Conservation (phyloP, 1,140 invertebrate genomes). For the Aricia agestis region DNA sequence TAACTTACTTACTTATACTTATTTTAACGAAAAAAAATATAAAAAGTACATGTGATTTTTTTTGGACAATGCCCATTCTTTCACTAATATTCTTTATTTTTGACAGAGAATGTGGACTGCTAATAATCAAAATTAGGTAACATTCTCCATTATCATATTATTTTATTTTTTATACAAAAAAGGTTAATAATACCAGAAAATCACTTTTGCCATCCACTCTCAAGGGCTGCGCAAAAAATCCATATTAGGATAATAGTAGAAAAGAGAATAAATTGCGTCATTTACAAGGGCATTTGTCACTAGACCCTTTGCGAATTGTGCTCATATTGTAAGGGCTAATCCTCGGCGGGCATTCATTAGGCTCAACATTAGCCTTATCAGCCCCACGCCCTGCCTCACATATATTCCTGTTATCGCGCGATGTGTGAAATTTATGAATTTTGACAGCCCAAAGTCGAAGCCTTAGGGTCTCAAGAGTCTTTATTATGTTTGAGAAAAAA, state of each 20-base stretch:
- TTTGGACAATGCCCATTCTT: too few species aligned
- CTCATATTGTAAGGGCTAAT: slow-evolving; percentile 71
- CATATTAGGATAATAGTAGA: slow-evolving; percentile 9
- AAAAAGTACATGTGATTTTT: too few species aligned
- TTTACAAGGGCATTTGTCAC: slow-evolving; percentile 57
- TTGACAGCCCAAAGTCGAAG: neutral
- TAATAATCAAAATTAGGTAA: too few species aligned
- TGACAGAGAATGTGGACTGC: too few species aligned
- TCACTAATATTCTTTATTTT: too few species aligned
- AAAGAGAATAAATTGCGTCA: slow-evolving; percentile 45
- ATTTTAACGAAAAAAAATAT: too few species aligned
- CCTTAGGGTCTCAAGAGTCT: neutral
- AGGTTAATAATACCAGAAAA: too few species aligned
- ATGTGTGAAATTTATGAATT: slow-evolving; percentile 9
- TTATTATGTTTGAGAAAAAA: neutral
- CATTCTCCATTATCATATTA: too few species aligned
- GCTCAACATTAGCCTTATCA: slow-evolving; percentile 56
- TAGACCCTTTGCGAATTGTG: slow-evolving; percentile 58
- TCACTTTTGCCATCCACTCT: too few species aligned
- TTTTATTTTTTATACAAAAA: too few species aligned
- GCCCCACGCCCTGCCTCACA: slow-evolving; percentile 29
- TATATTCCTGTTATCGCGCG: slow-evolving; percentile 1
- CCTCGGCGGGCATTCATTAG: slow-evolving; percentile 62
- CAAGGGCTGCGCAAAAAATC: neutral
- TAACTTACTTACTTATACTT: too few species aligned